These are phyloP conservation scores for Osmerus mordax DNA, from an alignment of 2,113 vertebrate genomes.

Conservation along the genomic window DNA sequence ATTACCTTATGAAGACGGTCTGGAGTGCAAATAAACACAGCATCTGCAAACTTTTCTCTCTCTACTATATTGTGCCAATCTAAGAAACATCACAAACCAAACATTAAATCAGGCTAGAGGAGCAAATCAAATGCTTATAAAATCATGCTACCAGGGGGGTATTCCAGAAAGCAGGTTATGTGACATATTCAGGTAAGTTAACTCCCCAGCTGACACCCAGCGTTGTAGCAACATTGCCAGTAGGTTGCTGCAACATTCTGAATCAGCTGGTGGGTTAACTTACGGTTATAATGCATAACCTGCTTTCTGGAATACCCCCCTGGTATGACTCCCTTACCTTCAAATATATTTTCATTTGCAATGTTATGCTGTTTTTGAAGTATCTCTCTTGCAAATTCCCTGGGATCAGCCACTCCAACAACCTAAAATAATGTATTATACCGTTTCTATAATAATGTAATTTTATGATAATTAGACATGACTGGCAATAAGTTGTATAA, in stretches of 20 bases:
- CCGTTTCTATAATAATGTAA: not conserved
- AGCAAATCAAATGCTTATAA: not conserved
- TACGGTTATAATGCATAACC: too few species aligned
- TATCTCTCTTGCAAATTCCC: constrained; percentile 66
- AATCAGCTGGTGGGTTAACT: too few species aligned
- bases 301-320: too few species aligned
- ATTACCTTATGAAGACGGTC: constrained; percentile 79
- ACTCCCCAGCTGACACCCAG: too few species aligned
- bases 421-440: constrained; percentile 56
- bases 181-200: too few species aligned
- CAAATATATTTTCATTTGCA: constrained; percentile 64
- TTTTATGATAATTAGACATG: not conserved
- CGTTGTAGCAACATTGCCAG: too few species aligned
- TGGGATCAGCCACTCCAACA: constrained; percentile 76
- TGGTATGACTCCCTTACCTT: constrained; percentile 55
- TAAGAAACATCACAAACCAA: constrained; percentile 32
- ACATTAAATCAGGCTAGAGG: not conserved
- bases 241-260: too few species aligned
- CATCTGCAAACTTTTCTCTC: constrained; percentile 79
- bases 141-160: not conserved
- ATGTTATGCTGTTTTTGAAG: constrained; percentile 67
- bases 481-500: too few species aligned
- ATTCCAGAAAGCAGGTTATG: too few species aligned
- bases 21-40: constrained; percentile 78
- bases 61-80: constrained; percentile 71